Conservation (phyloP, 2,797 vertebrate species). For the Macrochelys suwanniensis region DNA sequence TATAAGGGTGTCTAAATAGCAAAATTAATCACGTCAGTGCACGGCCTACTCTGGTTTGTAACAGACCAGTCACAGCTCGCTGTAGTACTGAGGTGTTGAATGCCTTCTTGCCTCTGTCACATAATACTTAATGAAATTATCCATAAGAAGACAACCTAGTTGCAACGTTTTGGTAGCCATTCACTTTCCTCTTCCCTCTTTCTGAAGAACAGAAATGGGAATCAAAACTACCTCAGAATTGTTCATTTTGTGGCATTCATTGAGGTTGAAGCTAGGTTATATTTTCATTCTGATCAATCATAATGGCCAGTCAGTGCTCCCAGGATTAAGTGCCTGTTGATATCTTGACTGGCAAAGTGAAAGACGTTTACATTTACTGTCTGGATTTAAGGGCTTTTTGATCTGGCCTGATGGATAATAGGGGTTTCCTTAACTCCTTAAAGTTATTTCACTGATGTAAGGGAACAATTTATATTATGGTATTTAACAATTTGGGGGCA, state of each 20-base stretch:
- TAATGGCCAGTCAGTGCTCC: accelerated
- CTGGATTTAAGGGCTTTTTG: background rate
- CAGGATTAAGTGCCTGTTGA: background rate
- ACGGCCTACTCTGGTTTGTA: slow-evolving; percentile 2
- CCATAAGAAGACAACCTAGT: background rate
- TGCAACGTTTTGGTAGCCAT: background rate
- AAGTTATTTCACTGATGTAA: background rate
- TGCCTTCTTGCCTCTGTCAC: slow-evolving; percentile 13
- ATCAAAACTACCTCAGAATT: background rate
- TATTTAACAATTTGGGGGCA: background rate
- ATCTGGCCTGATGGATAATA: background rate
- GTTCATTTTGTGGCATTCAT: background rate
- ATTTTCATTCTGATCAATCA: background rate
- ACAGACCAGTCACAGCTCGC: background rate
- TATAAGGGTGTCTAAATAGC: background rate
- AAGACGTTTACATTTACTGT: background rate
- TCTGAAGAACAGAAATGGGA: background rate
- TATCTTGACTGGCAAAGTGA: background rate
- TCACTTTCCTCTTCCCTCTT: background rate
- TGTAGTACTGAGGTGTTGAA: background rate
- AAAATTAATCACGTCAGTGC: background rate
- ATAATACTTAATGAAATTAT: background rate
- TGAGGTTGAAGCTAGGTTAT: background rate
- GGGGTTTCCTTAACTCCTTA: background rate
- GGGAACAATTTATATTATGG: background rate